Percentiles rank a stretch among this genome's conserved stretches.
phyloP scores from a whole-genome alignment of 2,113 vertebrate species.

The Toxotes jaculatrix region DNA sequence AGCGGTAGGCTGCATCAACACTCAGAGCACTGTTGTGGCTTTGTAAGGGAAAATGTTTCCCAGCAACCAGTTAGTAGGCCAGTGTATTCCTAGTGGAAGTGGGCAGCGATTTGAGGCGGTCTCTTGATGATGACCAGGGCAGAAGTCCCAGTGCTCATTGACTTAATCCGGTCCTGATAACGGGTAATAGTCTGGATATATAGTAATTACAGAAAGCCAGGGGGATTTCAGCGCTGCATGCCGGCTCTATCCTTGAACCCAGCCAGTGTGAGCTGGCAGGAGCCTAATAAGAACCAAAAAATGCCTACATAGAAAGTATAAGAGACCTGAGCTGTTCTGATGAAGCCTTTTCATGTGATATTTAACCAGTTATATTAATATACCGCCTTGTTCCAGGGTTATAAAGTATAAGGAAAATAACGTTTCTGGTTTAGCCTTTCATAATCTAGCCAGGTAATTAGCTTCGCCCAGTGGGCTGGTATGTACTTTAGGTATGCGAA shows the following conservation, averaged over 20 bases:
- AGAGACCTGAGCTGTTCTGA: slow-evolving; percentile 13
- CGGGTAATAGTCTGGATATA: slow-evolving; percentile 77
- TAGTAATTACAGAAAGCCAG: slow-evolving; percentile 76
- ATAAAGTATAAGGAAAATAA: neutral
- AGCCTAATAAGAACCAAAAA: slow-evolving; percentile 29
- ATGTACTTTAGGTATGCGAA: neutral
- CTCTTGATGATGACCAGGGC: slow-evolving; percentile 67
- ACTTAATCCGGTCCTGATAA: slow-evolving; percentile 80
- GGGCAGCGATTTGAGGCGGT: slow-evolving; percentile 58
- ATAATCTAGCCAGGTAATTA: neutral
- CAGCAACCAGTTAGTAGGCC: slow-evolving; percentile 37
- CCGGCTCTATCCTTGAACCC: slow-evolving; percentile 71
- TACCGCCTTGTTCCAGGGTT: neutral
- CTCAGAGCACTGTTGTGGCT: slow-evolving; percentile 39
- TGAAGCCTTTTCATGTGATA: slow-evolving; percentile 5
- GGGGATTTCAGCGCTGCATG: slow-evolving; percentile 62
- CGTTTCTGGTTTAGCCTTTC: neutral
- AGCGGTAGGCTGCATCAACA: slow-evolving; percentile 38
- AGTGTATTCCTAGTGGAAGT: slow-evolving; percentile 40
- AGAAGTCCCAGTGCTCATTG: slow-evolving; percentile 74
- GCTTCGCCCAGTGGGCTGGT: neutral
- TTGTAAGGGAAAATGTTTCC: slow-evolving; percentile 45
- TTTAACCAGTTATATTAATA: neutral
- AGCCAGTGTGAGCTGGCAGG: slow-evolving; percentile 49
- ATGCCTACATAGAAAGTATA: slow-evolving; percentile 19